Percentiles rank a stretch among this genome's conserved stretches.
Conservation (phyloP, 2,797 vertebrate genomes). For the Fundulus diaphanus region DNA sequence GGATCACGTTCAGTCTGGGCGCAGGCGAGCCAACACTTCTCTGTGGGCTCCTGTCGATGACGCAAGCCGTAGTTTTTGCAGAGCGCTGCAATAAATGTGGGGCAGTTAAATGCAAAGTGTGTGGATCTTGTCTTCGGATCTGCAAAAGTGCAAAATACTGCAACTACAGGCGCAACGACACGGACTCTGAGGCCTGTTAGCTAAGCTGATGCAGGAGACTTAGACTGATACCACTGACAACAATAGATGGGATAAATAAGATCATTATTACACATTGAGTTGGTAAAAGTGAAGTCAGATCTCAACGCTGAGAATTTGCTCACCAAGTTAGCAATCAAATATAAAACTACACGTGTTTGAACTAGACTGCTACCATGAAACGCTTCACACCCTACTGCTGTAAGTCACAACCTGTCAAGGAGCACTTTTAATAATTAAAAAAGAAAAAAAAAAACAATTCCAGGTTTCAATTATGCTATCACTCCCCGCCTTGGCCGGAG, state of each 20-base stretch:
- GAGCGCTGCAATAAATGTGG: slow-evolving; percentile 27
- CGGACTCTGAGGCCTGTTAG: background rate
- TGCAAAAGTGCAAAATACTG: background rate
- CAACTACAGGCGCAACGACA: background rate
- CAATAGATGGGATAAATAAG: background rate
- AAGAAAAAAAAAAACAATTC: slow-evolving; percentile 10
- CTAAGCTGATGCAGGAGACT: background rate
- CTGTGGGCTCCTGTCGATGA: slow-evolving; percentile 47
- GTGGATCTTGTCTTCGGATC: background rate
- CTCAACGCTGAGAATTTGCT: background rate
- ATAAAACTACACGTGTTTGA: slow-evolving; percentile 10
- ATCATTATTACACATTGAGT: background rate
- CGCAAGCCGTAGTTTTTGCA: slow-evolving; percentile 43
- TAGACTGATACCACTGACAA: background rate
- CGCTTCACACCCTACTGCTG: background rate
- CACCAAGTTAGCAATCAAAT: slow-evolving; percentile 8
- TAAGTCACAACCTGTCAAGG: slow-evolving; percentile 20
- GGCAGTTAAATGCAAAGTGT: background rate
- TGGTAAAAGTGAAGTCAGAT: background rate
- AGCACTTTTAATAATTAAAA: slow-evolving; percentile 37
- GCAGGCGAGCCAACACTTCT: slow-evolving; percentile 55
- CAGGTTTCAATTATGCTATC: slow-evolving; percentile 17
- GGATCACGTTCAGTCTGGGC: slow-evolving; percentile 62
- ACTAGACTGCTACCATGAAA: slow-evolving; percentile 18
- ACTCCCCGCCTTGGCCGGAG: background rate